These are phyloP conservation scores for Trachelus stipa DNA, from an alignment of 2,888 invertebrate species.

Conservation along the genomic window DNA sequence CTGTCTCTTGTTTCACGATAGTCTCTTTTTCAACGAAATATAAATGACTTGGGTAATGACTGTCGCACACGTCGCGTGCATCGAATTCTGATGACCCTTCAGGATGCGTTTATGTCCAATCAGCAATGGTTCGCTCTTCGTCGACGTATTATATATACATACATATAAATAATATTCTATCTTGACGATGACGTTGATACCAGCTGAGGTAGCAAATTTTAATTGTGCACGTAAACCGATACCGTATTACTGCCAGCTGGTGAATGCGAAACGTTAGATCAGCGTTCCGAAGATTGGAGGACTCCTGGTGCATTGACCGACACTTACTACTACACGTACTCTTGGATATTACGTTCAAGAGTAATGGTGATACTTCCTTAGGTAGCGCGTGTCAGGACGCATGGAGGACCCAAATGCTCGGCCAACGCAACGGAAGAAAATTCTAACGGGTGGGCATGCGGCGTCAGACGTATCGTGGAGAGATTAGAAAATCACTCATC, in stretches of 20 bases:
- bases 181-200: background rate
- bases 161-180: background rate
- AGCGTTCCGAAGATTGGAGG: slow-evolving; percentile 7
- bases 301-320: slow-evolving; percentile 6
- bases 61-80: background rate
- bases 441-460: background rate
- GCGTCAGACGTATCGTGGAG: background rate
- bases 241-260: background rate
- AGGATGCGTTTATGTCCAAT: background rate
- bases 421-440: background rate
- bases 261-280: slow-evolving; percentile 8
- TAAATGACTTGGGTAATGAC: background rate
- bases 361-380: background rate
- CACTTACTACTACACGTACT: background rate
- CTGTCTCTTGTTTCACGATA: background rate
- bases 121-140: background rate
- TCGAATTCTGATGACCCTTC: background rate
- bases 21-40: background rate
- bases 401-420: background rate
- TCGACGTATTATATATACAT: background rate
- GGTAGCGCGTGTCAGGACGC: background rate
- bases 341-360: background rate
- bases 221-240: background rate
- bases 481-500: background rate
- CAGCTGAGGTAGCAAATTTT: background rate